Conservation (phyloP, 2,888 invertebrate genomes). For the Agapetus fuscipes region DNA sequence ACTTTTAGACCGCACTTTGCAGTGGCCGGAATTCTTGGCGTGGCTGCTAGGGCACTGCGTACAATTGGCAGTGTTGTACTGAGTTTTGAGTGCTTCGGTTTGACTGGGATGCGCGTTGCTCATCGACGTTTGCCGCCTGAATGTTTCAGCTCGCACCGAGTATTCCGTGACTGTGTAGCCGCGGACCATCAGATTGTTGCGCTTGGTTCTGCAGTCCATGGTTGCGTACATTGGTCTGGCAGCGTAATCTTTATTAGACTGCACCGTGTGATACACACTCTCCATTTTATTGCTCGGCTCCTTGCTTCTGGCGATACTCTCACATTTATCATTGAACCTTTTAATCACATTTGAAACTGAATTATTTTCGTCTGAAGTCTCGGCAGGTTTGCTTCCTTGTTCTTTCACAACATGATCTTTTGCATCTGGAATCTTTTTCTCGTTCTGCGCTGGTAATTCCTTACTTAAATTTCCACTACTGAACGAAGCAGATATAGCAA, state of each 20-base stretch:
- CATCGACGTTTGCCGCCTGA: slow-evolving; percentile 16
- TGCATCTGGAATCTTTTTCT: background rate
- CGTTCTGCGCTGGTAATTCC: background rate
- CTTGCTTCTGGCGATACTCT: slow-evolving; percentile 6
- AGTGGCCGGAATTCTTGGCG: slow-evolving; percentile 6
- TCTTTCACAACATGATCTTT: background rate
- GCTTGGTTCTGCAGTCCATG: slow-evolving; percentile 18
- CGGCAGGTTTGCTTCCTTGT: no score
- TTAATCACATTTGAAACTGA: slow-evolving; percentile 18
- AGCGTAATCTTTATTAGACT: slow-evolving; percentile 4
- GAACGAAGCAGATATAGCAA: no score
- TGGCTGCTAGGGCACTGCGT: background rate
- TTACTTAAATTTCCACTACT: background rate
- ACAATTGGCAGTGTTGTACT: slow-evolving; percentile 3
- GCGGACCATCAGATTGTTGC: slow-evolving; percentile 15
- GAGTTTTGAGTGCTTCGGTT: background rate
- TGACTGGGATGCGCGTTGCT: slow-evolving; percentile 3
- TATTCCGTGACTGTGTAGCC: slow-evolving; percentile 18
- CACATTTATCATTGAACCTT: slow-evolving; percentile 20
- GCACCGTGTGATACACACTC: slow-evolving; percentile 4
- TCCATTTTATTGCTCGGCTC: background rate
- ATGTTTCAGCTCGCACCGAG: slow-evolving; percentile 13
- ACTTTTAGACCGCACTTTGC: slow-evolving; percentile 17
- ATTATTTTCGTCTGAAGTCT: slow-evolving; percentile 9
- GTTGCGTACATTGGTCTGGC: slow-evolving; percentile 16